These are phyloP conservation scores for Cataglyphis albicans DNA, from an alignment of 2,888 invertebrate genomes.

Conservation along the genomic window DNA sequence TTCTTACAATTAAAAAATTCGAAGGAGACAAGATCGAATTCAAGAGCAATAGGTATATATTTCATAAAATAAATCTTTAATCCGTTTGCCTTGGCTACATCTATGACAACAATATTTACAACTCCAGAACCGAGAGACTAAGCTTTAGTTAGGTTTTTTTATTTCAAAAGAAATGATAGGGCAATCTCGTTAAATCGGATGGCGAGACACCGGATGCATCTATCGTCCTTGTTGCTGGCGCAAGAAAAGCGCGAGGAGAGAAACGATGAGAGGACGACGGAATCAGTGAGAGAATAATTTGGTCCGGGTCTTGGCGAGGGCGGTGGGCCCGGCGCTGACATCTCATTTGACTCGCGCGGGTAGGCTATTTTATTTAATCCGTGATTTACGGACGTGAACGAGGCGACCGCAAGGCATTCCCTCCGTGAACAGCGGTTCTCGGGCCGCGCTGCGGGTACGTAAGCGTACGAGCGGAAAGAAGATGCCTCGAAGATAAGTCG, in stretches of 20 bases:
- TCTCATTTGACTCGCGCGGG: slow-evolving; percentile 80
- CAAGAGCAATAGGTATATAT: background rate
- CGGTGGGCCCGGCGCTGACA: slow-evolving; percentile 76
- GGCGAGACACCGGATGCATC: slow-evolving; percentile 18
- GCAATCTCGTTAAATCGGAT: slow-evolving; percentile 58
- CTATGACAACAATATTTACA: slow-evolving; percentile 28
- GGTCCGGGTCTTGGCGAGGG: slow-evolving; percentile 66
- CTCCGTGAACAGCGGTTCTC: slow-evolving; percentile 62
- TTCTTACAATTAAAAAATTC: background rate
- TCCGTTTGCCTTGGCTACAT: background rate
- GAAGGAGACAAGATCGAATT: background rate
- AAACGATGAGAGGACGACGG: slow-evolving; percentile 38
- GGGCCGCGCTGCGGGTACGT: slow-evolving; percentile 60
- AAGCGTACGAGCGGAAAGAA: slow-evolving; percentile 65
- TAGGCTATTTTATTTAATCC: slow-evolving; percentile 82
- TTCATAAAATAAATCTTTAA: background rate
- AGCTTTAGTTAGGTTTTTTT: background rate
- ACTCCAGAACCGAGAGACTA: background rate
- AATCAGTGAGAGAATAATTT: slow-evolving; percentile 69
- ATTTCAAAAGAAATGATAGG: slow-evolving; percentile 17
- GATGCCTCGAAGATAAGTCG: slow-evolving; percentile 82
- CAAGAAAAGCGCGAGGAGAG: slow-evolving; percentile 14
- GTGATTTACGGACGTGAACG: slow-evolving; percentile 80
- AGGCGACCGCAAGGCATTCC: slow-evolving; percentile 69
- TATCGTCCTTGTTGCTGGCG: slow-evolving; percentile 21